Conservation (phyloP, 2,888 invertebrate species). For the Trypoxylon attenuatum region DNA sequence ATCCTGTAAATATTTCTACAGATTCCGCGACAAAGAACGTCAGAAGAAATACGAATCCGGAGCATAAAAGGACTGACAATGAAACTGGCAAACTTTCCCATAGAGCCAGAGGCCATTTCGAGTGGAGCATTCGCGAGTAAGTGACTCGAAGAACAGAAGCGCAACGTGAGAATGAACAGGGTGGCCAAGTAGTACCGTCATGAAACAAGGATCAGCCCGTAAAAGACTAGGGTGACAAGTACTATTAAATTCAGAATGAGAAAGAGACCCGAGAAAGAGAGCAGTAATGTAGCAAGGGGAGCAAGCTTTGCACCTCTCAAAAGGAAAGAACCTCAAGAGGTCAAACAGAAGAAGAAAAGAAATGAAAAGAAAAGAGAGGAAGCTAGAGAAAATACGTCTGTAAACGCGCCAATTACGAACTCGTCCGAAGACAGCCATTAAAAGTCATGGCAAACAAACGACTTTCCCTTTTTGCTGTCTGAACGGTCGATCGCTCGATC, state of each 20-base stretch:
- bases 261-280: not conserved
- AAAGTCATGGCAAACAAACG: conserved; percentile 54
- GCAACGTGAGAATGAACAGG: conserved; percentile 3
- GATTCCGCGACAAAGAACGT: no score
- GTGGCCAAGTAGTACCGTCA: conserved; percentile 16
- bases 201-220: conserved; percentile 19
- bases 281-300: not conserved
- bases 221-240: conserved; percentile 34
- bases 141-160: conserved; percentile 21
- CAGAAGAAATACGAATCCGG: conserved; percentile 8
- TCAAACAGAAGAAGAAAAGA: not conserved
- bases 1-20: no score
- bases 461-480: conserved; percentile 50
- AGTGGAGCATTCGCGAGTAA: conserved; percentile 29
- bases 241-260: no score
- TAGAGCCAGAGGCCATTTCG: conserved; percentile 25
- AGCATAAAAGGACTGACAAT: conserved; percentile 14
- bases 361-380: not conserved
- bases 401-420: conserved; percentile 57
- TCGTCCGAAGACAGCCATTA: conserved; percentile 54
- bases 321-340: not conserved
- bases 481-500: conserved; percentile 36
- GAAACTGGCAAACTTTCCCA: conserved; percentile 11
- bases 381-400: conserved; percentile 27
- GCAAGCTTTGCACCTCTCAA: not conserved